These are phyloP conservation scores for Aphidoletes aphidimyza DNA, from an alignment of 2,888 invertebrate species.

Conservation along the genomic window DNA sequence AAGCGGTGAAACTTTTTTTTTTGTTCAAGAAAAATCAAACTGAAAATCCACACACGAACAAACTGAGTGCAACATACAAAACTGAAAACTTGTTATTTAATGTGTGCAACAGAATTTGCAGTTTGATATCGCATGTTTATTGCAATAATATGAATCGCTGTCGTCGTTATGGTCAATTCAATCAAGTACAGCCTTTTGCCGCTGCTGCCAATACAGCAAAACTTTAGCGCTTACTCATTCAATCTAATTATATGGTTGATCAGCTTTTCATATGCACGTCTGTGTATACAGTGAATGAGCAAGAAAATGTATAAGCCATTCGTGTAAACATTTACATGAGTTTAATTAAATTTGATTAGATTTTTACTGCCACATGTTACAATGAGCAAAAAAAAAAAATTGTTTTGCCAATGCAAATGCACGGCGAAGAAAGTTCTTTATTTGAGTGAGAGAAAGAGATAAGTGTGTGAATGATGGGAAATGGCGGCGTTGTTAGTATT, in stretches of 20 bases:
- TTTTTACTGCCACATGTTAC: not conserved
- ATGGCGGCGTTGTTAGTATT: no score
- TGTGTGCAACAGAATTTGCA: not conserved
- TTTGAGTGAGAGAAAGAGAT: no score
- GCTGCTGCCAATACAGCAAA: no score
- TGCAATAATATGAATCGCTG: not conserved
- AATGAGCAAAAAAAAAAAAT: no score
- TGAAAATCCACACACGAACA: not conserved
- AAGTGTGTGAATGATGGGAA: no score
- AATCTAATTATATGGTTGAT: slow-evolving; percentile 1
- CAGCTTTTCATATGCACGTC: not conserved
- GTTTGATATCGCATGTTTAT: not conserved
- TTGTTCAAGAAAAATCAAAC: not conserved
- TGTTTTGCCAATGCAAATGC: no score
- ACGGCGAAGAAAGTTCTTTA: no score
- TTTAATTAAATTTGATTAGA: slow-evolving; percentile 38
- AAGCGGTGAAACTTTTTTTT: not conserved
- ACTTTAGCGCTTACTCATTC: no score
- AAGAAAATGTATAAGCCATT: not conserved
- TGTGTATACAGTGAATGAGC: not conserved
- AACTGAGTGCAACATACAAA: not conserved
- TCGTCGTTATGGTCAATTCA: slow-evolving; percentile 1
- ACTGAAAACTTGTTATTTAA: not conserved
- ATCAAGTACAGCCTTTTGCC: not conserved
- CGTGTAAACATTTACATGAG: not conserved